A percentile compares a stretch with the other conserved stretches of the same genome.
These are phyloP conservation scores for Hypsibius dujardini DNA, from an alignment of 1,140 invertebrate species.

Conservation along the genomic window DNA sequence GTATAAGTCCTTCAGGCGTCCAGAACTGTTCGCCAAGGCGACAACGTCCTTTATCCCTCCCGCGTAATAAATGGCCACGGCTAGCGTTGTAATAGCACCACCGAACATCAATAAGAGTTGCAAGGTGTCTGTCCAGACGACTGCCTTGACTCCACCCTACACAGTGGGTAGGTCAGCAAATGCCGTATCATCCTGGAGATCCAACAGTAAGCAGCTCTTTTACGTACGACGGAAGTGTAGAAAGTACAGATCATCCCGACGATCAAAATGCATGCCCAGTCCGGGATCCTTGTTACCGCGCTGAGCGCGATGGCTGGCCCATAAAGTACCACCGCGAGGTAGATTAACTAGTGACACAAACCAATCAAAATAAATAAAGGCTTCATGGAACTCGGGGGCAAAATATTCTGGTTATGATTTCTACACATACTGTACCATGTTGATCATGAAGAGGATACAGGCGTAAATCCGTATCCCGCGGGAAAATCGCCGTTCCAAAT, in stretches of 20 bases:
- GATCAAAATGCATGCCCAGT: constrained; percentile 52
- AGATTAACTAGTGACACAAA: constrained; percentile 52
- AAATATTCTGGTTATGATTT: constrained; percentile 24
- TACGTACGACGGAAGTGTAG: constrained; percentile 51
- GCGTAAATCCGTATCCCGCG: constrained; percentile 48
- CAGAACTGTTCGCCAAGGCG: constrained; percentile 42
- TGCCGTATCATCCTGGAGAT: not conserved
- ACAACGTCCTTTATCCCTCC: constrained; percentile 53
- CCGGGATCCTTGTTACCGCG: constrained; percentile 37
- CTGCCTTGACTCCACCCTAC: constrained; percentile 80
- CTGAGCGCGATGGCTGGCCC: constrained; percentile 76
- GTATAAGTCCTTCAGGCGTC: constrained; percentile 50
- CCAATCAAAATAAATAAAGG: constrained; percentile 22
- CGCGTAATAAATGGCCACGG: constrained; percentile 48
- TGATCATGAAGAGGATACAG: constrained; percentile 49
- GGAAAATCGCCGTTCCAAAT: constrained; percentile 58
- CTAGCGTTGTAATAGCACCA: constrained; percentile 56
- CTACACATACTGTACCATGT: constrained; percentile 45
- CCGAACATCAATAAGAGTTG: constrained; percentile 67
- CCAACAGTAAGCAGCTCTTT: not conserved
- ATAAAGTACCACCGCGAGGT: constrained; percentile 78
- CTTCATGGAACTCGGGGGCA: constrained; percentile 21
- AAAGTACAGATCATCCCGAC: constrained; percentile 65
- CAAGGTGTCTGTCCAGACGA: constrained; percentile 77
- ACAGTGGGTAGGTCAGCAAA: constrained; percentile 23